A percentile compares a stretch with the other conserved stretches of the same genome.
Conservation (phyloP, 2,888 invertebrate genomes). For the Tridacna gigas region DNA sequence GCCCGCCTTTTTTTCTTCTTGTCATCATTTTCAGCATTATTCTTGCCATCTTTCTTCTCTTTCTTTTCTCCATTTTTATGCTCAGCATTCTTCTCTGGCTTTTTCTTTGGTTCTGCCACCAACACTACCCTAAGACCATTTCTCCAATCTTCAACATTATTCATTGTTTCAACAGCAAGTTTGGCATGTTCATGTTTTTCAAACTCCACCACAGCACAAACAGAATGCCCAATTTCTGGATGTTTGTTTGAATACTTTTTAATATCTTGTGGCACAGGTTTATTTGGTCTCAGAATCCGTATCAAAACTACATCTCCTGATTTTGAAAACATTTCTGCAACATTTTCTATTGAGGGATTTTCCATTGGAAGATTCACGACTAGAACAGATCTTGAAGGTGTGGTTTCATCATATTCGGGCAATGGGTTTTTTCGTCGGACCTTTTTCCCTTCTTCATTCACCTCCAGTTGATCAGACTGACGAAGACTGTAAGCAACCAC, state of each 20-base stretch:
- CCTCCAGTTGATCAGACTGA: slow-evolving; percentile 92
- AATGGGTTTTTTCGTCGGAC: slow-evolving; percentile 93
- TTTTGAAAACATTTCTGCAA: slow-evolving; percentile 94
- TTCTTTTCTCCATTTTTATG: slow-evolving; percentile 66
- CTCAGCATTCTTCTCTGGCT: slow-evolving; percentile 70
- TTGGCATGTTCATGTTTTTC: slow-evolving; percentile 94
- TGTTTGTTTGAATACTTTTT: slow-evolving; percentile 95
- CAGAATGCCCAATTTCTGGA: slow-evolving; percentile 92
- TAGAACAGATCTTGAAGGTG: slow-evolving; percentile 95
- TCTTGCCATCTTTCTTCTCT: slow-evolving; percentile 65
- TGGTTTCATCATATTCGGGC: slow-evolving; percentile 96
- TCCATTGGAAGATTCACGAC: slow-evolving; percentile 94
- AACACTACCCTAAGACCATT: slow-evolving; percentile 83
- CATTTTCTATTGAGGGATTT: slow-evolving; percentile 93
- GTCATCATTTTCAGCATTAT: slow-evolving; percentile 70
- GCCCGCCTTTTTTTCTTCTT: slow-evolving; percentile 76
- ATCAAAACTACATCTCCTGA: slow-evolving; percentile 96
- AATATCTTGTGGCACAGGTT: slow-evolving; percentile 95
- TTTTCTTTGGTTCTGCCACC: slow-evolving; percentile 78
- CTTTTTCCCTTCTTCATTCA: slow-evolving; percentile 96
- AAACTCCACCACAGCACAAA: slow-evolving; percentile 96
- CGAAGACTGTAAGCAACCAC: slow-evolving; percentile 94
- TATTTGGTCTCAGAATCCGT: slow-evolving; percentile 94
- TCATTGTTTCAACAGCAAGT: slow-evolving; percentile 89
- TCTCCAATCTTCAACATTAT: slow-evolving; percentile 82